phyloP scores from a whole-genome alignment of 2,797 vertebrate genomes.

The Agapornis canus region DNA sequence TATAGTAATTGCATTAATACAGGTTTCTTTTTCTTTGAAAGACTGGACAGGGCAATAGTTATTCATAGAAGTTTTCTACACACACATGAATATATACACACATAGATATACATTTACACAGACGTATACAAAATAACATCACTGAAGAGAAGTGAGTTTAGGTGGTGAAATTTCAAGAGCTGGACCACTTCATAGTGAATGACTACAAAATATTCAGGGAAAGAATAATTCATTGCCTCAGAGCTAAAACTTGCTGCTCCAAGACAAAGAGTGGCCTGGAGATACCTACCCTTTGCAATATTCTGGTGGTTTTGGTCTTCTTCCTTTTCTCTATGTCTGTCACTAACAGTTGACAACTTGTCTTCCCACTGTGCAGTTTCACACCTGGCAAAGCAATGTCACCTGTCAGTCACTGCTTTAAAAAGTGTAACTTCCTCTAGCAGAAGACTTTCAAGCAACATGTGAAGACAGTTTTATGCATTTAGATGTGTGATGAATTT shows the following conservation, averaged over 20 bases:
- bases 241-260: neutral
- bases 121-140: neutral
- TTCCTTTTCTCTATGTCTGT: neutral
- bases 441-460: constrained; percentile 5
- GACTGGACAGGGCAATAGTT: neutral
- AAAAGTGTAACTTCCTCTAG: neutral
- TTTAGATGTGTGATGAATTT: neutral
- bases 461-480: neutral
- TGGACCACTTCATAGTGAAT: neutral
- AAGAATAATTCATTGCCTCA: neutral
- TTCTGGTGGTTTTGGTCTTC: neutral
- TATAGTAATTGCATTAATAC: neutral
- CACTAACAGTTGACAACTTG: neutral
- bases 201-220: neutral
- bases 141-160: neutral
- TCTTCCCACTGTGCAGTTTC: neutral
- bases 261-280: neutral
- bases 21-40: neutral
- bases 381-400: constrained; percentile 3
- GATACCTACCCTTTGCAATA: neutral
- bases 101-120: rapidly evolving
- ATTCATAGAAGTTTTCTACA: neutral
- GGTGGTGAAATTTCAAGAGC: neutral
- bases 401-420: neutral
- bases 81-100: too few species aligned